Conservation (phyloP, 2,888 invertebrate genomes). For the Priocnemis perturbator region DNA sequence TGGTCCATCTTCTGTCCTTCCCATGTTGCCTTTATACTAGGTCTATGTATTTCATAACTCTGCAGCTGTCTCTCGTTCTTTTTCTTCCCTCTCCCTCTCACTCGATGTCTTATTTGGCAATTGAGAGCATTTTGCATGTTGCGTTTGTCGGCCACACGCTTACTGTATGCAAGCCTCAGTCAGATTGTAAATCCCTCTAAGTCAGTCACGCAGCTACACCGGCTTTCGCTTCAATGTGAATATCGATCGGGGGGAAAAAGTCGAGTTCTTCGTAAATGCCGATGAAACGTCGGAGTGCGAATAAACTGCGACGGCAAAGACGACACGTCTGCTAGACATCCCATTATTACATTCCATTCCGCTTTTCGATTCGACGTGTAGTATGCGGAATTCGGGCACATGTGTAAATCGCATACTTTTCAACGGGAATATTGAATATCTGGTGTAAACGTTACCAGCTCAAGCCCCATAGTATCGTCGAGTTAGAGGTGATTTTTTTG, state of each 20-base stretch:
- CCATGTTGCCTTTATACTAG: no score
- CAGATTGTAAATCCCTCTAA: slow-evolving; percentile 59
- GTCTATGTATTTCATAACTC: no score
- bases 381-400: background rate
- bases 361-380: background rate
- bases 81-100: no score
- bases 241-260: background rate
- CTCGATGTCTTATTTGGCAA: background rate
- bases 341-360: slow-evolving; percentile 7
- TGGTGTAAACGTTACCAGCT: background rate
- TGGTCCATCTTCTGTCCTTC: no score
- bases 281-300: background rate
- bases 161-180: slow-evolving; percentile 59
- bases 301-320: background rate
- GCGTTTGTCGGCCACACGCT: slow-evolving; percentile 65
- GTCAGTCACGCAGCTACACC: background rate
- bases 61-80: no score
- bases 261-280: background rate
- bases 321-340: background rate
- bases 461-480: background rate
- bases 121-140: slow-evolving; percentile 15
- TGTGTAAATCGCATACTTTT: background rate
- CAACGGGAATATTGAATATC: slow-evolving; percentile 1
- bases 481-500: background rate
- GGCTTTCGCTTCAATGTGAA: background rate